Evolutionary conservation across 2,113 vertebrate genomes (phyloP).

Genomic region (Catharus fuscescens): DNA sequence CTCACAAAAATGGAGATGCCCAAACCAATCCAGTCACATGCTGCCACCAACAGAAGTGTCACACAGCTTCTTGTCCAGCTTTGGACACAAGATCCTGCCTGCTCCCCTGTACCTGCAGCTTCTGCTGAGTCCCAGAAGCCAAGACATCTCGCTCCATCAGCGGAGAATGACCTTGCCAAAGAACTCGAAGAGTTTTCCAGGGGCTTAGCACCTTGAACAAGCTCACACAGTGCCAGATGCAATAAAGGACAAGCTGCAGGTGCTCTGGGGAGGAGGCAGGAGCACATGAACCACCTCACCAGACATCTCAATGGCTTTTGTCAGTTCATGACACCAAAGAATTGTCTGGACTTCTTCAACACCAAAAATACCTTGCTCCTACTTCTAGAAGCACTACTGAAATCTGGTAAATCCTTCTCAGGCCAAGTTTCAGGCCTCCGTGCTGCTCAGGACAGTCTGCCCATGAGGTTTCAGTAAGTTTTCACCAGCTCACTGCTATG

Average conservation of each 20-base stretch:
- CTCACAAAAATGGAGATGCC: background rate
- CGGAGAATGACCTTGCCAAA: background rate
- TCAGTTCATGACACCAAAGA: background rate
- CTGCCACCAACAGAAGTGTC: background rate
- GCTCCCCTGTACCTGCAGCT: background rate
- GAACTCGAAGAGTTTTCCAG: background rate
- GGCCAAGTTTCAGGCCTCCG: background rate
- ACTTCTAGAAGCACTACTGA: background rate
- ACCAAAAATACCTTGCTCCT: background rate
- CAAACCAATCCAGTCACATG: background rate
- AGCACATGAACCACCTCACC: background rate
- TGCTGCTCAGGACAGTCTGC: background rate
- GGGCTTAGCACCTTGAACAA: fast-evolving
- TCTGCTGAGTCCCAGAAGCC: background rate
- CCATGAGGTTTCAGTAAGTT: background rate
- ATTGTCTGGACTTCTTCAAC: background rate
- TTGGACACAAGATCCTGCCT: background rate
- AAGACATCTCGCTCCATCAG: background rate
- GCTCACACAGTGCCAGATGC: fast-evolving
- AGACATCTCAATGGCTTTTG: background rate
- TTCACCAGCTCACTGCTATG: background rate
- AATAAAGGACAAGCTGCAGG: background rate
- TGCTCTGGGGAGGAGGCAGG: background rate
- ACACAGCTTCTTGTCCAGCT: background rate
- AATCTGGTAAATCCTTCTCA: background rate